Evolutionary conservation across 2,888 invertebrate species (phyloP).

Genomic region (Drosophila quinaria): DNA sequence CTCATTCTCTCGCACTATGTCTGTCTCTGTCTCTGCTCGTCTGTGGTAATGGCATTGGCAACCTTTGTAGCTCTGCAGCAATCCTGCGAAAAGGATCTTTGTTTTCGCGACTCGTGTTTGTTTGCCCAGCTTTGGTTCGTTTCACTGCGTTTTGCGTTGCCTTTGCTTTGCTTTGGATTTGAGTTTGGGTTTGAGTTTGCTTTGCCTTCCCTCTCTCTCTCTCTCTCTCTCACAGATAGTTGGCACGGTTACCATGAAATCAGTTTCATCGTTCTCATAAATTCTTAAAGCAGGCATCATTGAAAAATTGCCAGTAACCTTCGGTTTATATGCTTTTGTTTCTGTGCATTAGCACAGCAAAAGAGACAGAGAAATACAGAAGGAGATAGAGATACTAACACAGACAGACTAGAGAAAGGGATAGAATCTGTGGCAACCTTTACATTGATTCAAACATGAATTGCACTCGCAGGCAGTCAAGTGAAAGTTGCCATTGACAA

Average conservation of each 20-base stretch:
- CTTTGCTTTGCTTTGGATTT: constrained; percentile 25
- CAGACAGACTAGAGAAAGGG: not conserved
- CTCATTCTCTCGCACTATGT: not conserved
- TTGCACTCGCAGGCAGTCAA: constrained; percentile 64
- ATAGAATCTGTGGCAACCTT: constrained; percentile 50
- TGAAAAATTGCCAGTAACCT: constrained; percentile 63
- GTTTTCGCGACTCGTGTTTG: constrained; percentile 59
- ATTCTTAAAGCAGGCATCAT: constrained; percentile 70
- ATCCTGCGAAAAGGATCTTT: constrained; percentile 56
- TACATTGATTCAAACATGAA: constrained; percentile 62
- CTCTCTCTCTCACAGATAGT: constrained; percentile 38
- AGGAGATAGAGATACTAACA: not conserved
- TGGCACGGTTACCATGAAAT: constrained; percentile 62
- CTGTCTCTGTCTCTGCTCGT: constrained; percentile 13
- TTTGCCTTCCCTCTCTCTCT: constrained; percentile 16
- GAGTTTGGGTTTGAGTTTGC: constrained; percentile 6
- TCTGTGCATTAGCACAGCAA: constrained; percentile 37
- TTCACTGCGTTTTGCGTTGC: constrained; percentile 40
- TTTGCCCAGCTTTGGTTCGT: constrained; percentile 60
- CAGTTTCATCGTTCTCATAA: constrained; percentile 66
- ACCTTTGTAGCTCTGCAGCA: constrained; percentile 57
- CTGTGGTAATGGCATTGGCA: constrained; percentile 77
- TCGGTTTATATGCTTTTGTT: constrained; percentile 33
- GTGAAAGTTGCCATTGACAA: constrained; percentile 60
- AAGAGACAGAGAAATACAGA: constrained; percentile 1